Percentiles rank a stretch among this genome's conserved stretches.
Evolutionary conservation across 1,140 invertebrate species (phyloP).

Genomic region (Neodiprion lecontei): DNA sequence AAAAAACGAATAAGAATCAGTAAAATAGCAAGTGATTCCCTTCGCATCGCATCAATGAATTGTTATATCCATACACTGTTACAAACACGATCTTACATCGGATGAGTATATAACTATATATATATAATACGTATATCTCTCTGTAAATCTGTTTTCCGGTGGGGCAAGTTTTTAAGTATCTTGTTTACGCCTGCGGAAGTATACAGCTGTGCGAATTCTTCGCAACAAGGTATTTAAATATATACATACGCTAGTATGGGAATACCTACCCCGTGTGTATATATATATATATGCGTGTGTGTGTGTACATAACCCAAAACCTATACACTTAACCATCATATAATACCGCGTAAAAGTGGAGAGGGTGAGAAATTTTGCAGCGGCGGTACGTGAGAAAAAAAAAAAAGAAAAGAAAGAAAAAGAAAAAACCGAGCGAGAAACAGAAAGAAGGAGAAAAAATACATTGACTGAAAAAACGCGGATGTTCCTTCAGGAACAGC

Average conservation of each 20-base stretch:
- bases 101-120: too few relatives aligned
- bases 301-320: background rate
- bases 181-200: background rate
- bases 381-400: conserved; percentile 1
- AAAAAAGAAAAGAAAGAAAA: conserved; percentile 15
- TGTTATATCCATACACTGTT: too few relatives aligned
- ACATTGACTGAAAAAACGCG: background rate
- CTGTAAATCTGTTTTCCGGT: background rate
- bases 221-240: background rate
- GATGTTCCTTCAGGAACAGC: background rate
- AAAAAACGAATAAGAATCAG: too few relatives aligned
- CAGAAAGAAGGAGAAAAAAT: conserved; percentile 13
- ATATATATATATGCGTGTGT: too few relatives aligned
- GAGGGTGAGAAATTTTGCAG: conserved; percentile 5
- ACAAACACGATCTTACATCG: too few relatives aligned
- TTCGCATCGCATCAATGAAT: too few relatives aligned
- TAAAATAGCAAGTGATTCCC: too few relatives aligned
- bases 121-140: background rate
- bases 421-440: background rate
- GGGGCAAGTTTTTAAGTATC: background rate
- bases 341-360: background rate
- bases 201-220: background rate
- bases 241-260: too few relatives aligned
- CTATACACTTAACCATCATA: background rate
- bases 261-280: too few relatives aligned